Base-by-base conservation (phyloP, 2,113 vertebrate species). In the Epinephelus moara region DNA sequence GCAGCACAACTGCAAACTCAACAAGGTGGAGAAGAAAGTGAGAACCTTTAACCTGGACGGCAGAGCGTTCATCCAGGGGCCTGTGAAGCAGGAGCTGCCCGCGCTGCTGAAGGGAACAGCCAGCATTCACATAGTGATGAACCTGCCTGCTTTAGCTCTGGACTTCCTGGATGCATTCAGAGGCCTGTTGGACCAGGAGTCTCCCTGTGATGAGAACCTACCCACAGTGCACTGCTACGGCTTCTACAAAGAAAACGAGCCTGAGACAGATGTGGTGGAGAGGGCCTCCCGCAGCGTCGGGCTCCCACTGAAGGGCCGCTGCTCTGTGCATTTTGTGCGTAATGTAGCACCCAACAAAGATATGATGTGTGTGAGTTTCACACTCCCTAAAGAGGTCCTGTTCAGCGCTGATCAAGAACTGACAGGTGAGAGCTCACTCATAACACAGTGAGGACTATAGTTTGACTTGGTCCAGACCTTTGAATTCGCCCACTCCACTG, bases 331-430 rank as follows among this genome's bases (percentile, higher is more conserved):
- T 88, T 93, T 93, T 70, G 98, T 99, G 62, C 96, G 98, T 67
- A 98, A 99, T 0, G 98, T 99, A 47, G 97, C 98, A 0, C 98
- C 98, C 0, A 98, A 96, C 93, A 99, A 99, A 93, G 97, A 99
- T 81, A 99, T 99, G 98, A 92, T 99, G 92, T 98, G 98, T 82
- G 93, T 98, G 74, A 97, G 92, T 68, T 99, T 99, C 91, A 94
- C 86, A 66, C 2, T 99, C 33, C 97, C 97, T 17, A 93, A 88
- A 1, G 91, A 96, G 0, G 80, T 97, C 37, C 94, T 99, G 57
- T 98, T 95, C 91, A 88, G 92, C 92, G 82, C 87, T 10, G 86
- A 92, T 25, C 71, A 82, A 1, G 80, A 86, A 47, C 72, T 85
- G 0, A 88, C 68, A 92, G 97, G 97, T 97, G 88, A 96, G 94